Base-by-base conservation (phyloP, 2,113 vertebrate genomes). In the Oncorhynchus mykiss region DNA sequence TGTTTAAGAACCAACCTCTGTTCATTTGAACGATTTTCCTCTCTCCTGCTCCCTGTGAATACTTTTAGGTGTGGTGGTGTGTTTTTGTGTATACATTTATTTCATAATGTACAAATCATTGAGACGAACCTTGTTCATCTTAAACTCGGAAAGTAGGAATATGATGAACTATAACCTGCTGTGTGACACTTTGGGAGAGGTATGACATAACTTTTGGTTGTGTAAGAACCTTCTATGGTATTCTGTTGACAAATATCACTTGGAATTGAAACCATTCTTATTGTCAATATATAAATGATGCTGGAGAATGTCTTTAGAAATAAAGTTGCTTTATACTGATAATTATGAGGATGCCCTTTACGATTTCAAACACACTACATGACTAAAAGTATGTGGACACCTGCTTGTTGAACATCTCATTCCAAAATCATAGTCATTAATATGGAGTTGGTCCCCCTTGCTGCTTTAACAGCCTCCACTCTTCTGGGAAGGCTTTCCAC, bases 301-400 rank as follows among this genome's bases (percentile, higher is more conserved):
- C 69, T 78, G 69, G 77, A 79, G 70, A 75, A 75, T 24, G 68
- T 49, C 8, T 24, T 45, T 67, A 79, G n/a, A 77, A 91, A 92
- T 91, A 92, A 91, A 92, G 75, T 87, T 77, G 78, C 78, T 89
- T 90, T 89, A 85, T 27, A 79, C 22, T 80, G 86, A 76, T 34
- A 13, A 66, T 14, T 45, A 11, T 45, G 39, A 45, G 39, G 39
- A 45, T 45, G 2, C 39, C 39, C 39, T 45, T 2, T 45, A 9
- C 2, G 39, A 45, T 45, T 11, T 11, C 9, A 45, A 45, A 45
- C 39, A 45, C 31, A 31, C 4, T 5, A 29, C 29, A 29, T 29
- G 4, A 29, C 29, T 29, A 29, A 29, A 29, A 29, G 31, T 39
- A 45, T 45, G 39, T 45, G 39, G 39, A 45, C 39, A 11, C 39